Conservation (phyloP, 2,797 vertebrate species). For the Neomorphus geoffroyi region DNA sequence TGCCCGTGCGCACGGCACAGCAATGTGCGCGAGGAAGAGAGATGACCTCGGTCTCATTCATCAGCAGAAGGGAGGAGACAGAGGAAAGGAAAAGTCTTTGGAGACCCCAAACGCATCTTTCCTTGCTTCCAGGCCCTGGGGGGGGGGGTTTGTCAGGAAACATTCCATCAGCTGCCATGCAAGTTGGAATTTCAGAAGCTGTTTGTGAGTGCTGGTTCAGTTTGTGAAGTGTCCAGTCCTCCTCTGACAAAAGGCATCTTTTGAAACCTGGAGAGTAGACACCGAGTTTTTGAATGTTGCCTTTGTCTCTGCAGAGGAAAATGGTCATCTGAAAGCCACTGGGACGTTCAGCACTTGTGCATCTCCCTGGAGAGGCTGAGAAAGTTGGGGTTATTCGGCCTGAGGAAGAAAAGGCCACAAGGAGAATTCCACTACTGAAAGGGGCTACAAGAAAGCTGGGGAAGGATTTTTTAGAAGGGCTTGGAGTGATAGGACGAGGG, state of each 20-base stretch:
- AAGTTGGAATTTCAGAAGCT: not conserved
- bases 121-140: not conserved
- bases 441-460: no score
- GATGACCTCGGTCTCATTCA: not conserved
- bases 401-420: no score
- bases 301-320: not conserved
- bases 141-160: not conserved
- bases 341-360: not conserved
- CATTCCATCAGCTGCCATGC: not conserved
- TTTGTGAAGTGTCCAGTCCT: not conserved
- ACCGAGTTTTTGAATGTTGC: rapidly evolving
- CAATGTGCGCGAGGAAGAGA: rapidly evolving
- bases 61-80: not conserved
- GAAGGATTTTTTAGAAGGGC: no score
- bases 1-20: not conserved
- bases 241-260: not conserved
- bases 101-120: not conserved
- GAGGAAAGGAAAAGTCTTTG: not conserved
- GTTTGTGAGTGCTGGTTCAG: not conserved
- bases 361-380: not conserved
- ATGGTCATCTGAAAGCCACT: not conserved
- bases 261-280: not conserved
- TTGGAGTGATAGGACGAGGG: no score
- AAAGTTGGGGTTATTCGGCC: no score
- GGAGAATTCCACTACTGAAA: no score